Conservation (phyloP, 2,888 invertebrate species). For the Deroplatys truncata region DNA sequence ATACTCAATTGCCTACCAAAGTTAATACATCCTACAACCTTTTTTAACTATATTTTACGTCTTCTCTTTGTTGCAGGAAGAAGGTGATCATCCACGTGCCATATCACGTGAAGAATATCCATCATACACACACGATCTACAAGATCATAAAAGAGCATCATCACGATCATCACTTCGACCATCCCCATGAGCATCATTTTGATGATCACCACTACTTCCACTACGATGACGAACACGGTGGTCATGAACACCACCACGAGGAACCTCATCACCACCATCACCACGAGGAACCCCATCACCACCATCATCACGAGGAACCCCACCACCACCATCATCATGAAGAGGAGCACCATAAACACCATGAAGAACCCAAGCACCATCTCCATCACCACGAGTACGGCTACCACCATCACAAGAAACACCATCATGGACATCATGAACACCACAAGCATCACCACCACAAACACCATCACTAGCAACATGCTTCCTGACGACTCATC, state of each 20-base stretch:
- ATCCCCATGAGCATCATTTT: neutral
- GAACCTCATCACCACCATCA: neutral
- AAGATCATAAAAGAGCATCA: conserved; percentile 53
- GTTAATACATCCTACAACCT: too few relatives aligned
- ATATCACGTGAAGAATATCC: conserved; percentile 62
- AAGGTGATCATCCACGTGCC: conserved; percentile 66
- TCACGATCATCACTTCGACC: conserved; percentile 17
- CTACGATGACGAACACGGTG: conserved; percentile 21
- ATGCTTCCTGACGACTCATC: neutral
- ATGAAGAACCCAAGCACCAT: conserved; percentile 25
- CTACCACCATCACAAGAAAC: neutral
- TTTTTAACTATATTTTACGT: too few relatives aligned
- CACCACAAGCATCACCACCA: conserved; percentile 17
- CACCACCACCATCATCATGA: conserved; percentile 35
- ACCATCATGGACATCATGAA: neutral
- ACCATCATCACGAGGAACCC: conserved; percentile 19
- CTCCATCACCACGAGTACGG: neutral
- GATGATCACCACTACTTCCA: conserved; percentile 36
- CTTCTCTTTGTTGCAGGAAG: conserved; percentile 46
- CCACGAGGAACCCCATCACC: conserved; percentile 36
- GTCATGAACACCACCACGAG: neutral
- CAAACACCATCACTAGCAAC: conserved; percentile 18
- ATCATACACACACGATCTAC: conserved; percentile 68
- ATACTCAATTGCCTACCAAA: too few relatives aligned
- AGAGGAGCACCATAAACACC: conserved; percentile 33